A percentile compares a stretch with the other conserved stretches of the same genome.
phyloP scores from a whole-genome alignment of 2,888 invertebrate species.

The Drosophila tripunctata region DNA sequence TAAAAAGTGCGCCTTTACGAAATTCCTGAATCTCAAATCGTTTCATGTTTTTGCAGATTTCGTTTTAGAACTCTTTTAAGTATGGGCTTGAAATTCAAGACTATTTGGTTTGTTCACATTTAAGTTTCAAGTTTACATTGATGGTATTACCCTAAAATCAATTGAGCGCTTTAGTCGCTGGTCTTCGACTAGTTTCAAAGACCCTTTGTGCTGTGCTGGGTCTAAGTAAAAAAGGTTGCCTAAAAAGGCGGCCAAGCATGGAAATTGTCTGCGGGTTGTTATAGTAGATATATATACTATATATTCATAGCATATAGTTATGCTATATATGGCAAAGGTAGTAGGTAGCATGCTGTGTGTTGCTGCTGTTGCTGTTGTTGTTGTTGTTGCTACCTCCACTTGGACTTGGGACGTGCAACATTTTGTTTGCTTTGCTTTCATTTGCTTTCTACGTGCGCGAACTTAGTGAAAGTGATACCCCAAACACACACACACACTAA shows the following conservation, averaged over 20 bases:
- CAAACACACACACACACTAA: constrained; percentile 26
- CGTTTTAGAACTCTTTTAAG: no score
- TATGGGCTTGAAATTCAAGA: no score
- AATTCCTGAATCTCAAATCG: no score
- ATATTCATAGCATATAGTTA: neutral
- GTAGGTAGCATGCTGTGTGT: constrained; percentile 6
- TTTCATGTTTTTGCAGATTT: no score
- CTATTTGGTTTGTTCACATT: no score
- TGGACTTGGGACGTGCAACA: constrained; percentile 50
- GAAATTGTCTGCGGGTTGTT: constrained; percentile 37
- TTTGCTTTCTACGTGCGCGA: constrained; percentile 75
- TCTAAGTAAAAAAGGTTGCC: constrained; percentile 30
- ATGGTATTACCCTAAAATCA: no score
- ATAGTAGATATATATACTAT: neutral
- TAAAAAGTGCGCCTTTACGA: no score
- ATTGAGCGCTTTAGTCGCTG: no score
- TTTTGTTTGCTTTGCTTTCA: constrained; percentile 66
- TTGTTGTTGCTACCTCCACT: constrained; percentile 18
- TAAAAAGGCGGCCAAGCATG: constrained; percentile 45
- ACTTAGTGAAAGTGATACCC: constrained; percentile 70
- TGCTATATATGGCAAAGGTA: constrained; percentile 7
- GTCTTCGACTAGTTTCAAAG: no score
- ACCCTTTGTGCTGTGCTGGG: neutral
- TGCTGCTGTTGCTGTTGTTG: constrained; percentile 8
- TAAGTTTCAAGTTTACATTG: no score